Evolutionary conservation across 2,888 invertebrate genomes (phyloP).

Genomic region (Aricia artaxerxes): DNA sequence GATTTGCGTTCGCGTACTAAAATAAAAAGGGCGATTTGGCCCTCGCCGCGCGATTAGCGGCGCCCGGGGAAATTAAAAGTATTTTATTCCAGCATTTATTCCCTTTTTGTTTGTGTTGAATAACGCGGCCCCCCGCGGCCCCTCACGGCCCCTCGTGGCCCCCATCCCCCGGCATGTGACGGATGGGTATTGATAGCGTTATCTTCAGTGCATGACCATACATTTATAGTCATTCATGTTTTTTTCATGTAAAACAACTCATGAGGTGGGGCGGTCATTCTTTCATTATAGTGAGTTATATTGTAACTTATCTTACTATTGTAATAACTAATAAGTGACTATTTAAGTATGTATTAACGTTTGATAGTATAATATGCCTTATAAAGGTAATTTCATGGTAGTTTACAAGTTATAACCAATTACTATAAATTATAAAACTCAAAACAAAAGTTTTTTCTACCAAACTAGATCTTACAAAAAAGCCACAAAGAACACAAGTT

Average conservation of each 20-base stretch:
- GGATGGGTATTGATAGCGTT: constrained; percentile 46
- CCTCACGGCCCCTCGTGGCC: constrained; percentile 36
- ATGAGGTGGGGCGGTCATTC: background rate
- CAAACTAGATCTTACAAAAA: background rate
- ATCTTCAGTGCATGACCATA: constrained; percentile 34
- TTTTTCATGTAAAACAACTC: background rate
- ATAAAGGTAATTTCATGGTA: background rate
- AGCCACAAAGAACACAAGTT: background rate
- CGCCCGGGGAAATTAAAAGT: constrained; percentile 80
- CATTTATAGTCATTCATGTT: background rate
- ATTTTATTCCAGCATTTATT: constrained; percentile 78
- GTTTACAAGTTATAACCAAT: background rate
- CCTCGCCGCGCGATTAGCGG: constrained; percentile 76
- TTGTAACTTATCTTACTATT: no score
- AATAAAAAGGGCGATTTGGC: constrained; percentile 79
- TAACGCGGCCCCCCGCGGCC: constrained; percentile 57
- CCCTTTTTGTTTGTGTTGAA: constrained; percentile 73
- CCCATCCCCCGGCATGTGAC: constrained; percentile 38
- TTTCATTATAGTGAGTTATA: background rate
- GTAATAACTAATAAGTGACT: no score
- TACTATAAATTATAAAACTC: background rate
- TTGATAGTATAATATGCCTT: no score
- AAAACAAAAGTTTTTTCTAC: background rate
- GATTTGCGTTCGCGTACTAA: constrained; percentile 77
- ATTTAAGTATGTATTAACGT: no score